phyloP scores from a whole-genome alignment of 2,113 vertebrate species.

The Eira barbara region DNA sequence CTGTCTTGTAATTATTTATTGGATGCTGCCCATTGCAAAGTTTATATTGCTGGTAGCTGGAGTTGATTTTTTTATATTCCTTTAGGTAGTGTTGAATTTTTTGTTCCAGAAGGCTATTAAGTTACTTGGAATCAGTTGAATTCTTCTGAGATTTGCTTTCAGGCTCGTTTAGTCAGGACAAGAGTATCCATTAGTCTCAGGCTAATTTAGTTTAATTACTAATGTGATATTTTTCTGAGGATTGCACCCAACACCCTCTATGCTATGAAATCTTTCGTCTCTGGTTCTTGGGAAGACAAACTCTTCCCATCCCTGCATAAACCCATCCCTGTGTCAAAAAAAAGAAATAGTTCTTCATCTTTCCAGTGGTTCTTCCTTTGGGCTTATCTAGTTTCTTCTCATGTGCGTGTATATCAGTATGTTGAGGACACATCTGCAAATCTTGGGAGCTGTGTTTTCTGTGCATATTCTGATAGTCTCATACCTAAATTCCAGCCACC shows the following conservation, averaged over 20 bases:
- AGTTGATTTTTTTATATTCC: neutral
- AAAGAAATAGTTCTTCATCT: neutral
- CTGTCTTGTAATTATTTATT: slow-evolving; percentile 25
- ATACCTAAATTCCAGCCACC: neutral
- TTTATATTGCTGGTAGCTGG: neutral
- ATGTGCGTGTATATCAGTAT: rapidly evolving
- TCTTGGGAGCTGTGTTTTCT: neutral
- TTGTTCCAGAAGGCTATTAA: neutral
- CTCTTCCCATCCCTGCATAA: neutral
- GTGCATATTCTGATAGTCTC: neutral
- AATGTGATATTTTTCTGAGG: neutral
- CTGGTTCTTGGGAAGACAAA: neutral
- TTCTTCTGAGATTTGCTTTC: neutral
- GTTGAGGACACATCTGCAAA: neutral
- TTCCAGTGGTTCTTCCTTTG: neutral
- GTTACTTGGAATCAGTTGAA: neutral
- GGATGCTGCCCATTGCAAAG: neutral
- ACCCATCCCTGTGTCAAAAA: neutral
- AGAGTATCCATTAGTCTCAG: neutral
- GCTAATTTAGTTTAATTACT: neutral
- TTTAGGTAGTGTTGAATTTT: neutral
- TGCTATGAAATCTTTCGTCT: neutral
- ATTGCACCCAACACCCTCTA: neutral
- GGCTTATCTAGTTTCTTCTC: neutral
- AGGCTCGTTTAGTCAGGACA: neutral